Evolutionary conservation across 2,113 vertebrate species (phyloP).

Genomic region (Poeciliopsis occidentalis): DNA sequence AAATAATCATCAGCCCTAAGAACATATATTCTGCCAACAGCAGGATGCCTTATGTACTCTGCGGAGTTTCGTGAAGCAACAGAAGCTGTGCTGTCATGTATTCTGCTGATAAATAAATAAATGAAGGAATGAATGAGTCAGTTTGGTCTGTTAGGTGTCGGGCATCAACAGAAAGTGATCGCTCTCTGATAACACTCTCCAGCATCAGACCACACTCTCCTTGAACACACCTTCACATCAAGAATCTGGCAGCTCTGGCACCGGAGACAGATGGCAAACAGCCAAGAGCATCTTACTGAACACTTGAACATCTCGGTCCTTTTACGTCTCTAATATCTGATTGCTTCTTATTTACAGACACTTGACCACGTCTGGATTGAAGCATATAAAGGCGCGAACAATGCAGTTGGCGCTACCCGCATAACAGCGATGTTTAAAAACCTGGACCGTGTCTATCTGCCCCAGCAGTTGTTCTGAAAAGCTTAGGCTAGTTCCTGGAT

Average conservation of each 20-base stretch:
- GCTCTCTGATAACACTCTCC: constrained; percentile 43
- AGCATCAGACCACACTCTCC: not conserved
- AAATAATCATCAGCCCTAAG: no score
- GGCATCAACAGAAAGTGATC: constrained; percentile 1
- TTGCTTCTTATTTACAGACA: constrained; percentile 26
- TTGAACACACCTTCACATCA: not conserved
- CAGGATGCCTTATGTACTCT: not conserved
- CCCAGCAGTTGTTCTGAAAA: not conserved
- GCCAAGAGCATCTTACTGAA: constrained; percentile 12
- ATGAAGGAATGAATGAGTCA: constrained; percentile 28
- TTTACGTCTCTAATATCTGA: constrained; percentile 35
- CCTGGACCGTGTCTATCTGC: rapidly evolving
- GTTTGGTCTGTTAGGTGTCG: not conserved
- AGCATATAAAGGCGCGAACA: not conserved
- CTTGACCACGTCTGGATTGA: constrained; percentile 6
- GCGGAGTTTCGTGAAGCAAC: constrained; percentile 16
- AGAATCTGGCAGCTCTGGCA: constrained; percentile 13
- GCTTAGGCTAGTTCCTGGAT: not conserved
- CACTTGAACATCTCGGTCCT: constrained; percentile 4
- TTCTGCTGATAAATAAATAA: constrained; percentile 68
- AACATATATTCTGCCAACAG: no score
- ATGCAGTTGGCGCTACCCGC: rapidly evolving
- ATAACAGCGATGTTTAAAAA: not conserved
- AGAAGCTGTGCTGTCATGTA: constrained; percentile 27
- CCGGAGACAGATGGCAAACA: constrained; percentile 14